Evolutionary conservation across 2,797 vertebrate species (phyloP).

Genomic region (Pantherophis alleghaniensis): DNA sequence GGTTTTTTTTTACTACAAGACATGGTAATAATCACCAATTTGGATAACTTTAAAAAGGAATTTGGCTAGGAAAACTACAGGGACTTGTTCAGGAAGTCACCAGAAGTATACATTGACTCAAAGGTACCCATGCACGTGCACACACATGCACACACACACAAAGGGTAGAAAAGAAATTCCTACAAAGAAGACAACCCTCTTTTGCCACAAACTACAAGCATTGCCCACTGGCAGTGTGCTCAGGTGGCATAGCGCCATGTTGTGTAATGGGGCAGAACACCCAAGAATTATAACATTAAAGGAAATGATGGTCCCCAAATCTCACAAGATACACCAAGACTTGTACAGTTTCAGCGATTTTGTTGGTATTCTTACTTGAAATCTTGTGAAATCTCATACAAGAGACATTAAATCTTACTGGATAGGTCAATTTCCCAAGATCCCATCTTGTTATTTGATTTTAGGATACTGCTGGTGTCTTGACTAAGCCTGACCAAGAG

Average conservation of each 20-base stretch:
- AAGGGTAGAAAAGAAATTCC: neutral
- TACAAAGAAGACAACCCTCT: neutral
- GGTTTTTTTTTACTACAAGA: neutral
- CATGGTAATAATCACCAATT: neutral
- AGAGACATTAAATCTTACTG: neutral
- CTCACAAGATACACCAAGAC: neutral
- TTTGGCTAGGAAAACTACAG: neutral
- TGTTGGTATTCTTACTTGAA: neutral
- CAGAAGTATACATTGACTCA: neutral
- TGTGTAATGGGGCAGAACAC: neutral
- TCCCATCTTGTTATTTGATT: neutral
- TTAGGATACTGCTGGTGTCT: neutral
- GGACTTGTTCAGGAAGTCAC: neutral
- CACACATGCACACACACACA: neutral
- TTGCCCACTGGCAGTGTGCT: neutral
- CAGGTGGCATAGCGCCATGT: neutral
- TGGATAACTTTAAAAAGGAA: neutral
- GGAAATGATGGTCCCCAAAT: neutral
- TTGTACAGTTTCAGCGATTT: neutral
- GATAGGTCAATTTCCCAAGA: neutral
- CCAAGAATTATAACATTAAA: neutral
- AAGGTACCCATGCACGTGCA: neutral
- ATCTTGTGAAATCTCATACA: neutral
- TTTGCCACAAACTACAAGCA: neutral
- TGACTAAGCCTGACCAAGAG: neutral